Base-by-base conservation (phyloP, 2,888 invertebrate genomes). In the Podabrus alpinus region DNA sequence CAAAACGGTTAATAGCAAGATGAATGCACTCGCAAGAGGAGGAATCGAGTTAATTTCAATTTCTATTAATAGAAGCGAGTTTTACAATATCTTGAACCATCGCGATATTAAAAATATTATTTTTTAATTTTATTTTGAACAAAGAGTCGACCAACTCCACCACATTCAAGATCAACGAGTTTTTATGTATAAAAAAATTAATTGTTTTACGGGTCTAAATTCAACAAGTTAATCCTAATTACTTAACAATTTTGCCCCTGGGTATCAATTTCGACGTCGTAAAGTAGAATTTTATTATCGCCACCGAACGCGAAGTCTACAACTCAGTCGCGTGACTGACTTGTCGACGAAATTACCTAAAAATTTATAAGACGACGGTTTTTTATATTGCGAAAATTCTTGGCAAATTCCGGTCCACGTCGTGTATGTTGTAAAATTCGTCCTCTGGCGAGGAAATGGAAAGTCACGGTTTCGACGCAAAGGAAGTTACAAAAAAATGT, bases 381-480 rank as follows among this genome's bases (percentile, higher is more conserved):
- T 24, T 21, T 45, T 45, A 45, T 45, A 45, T 45, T 45, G 45
- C 45, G n/a, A 45, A 45, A 45, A 45, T 45, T 45, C 45, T 45
- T 45, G n/a, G 17, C n/a, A 59, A 68, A 69, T 62, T 69, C 60
- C 69, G 69, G 69, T 69, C 45, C 45, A n/a, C 0, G 7, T 45
- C 45, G 45, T 45, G 45, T 45, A n/a, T 45, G 45, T 45, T 45
- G 45, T 45, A n/a, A 45, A 45, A n/a, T 45, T 45, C 45, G n/a
- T 45, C 45, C 45, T 45, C n/a, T 25, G 13, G 67, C 29, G 11
- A 67, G 24, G 24, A 29, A 61, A 64, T 62, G 69, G 69, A 70
- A 70, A 25, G 61, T 21, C 29, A 70, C 45, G 45, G 45, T 71
- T 71, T 71, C 70, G 21, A 64, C n/a, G 45, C n/a, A 45, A 59